Conservation (phyloP, 2,888 invertebrate genomes). For the Hyppa rectilinea region DNA sequence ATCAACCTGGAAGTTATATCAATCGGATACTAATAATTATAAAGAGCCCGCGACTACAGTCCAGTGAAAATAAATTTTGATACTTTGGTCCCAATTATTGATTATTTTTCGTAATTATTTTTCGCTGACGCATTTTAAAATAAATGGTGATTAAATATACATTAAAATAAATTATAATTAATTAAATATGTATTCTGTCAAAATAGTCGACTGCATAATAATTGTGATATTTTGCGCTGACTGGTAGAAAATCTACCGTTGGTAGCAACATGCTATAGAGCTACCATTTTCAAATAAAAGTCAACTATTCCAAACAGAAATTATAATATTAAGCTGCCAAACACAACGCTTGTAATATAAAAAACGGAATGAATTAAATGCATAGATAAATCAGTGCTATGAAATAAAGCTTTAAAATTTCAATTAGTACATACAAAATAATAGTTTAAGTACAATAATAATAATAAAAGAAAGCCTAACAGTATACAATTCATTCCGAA, state of each 20-base stretch:
- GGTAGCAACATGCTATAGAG: not conserved
- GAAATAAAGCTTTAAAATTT: conserved; percentile 32
- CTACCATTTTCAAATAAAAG: conserved; percentile 10
- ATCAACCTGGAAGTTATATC: conserved; percentile 34
- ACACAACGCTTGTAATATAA: conserved; percentile 67
- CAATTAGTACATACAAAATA: conserved; percentile 38
- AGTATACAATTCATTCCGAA: conserved; percentile 62
- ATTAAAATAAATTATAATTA: conserved; percentile 51
- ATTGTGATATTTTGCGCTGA: conserved; percentile 50
- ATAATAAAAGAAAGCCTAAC: conserved; percentile 46
- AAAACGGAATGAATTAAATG: conserved; percentile 70
- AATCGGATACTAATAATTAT: conserved; percentile 27
- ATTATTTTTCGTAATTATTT: conserved; percentile 47
- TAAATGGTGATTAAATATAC: conserved; percentile 42
- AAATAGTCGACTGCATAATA: conserved; percentile 35
- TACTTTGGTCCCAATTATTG: conserved; percentile 78
- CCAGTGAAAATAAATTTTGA: conserved; percentile 62
- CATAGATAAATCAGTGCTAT: conserved; percentile 60
- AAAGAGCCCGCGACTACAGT: conserved; percentile 44
- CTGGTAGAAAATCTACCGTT: conserved; percentile 12
- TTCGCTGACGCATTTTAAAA: conserved; percentile 58
- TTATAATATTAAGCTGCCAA: conserved; percentile 69
- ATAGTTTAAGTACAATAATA: conserved; percentile 51
- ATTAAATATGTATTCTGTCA: conserved; percentile 38
- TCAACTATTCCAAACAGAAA: conserved; percentile 45